Evolutionary conservation across 2,888 invertebrate genomes (phyloP), one percentile per base, ranked within the genome.

Genomic region (Microplitis manilae): DNA sequence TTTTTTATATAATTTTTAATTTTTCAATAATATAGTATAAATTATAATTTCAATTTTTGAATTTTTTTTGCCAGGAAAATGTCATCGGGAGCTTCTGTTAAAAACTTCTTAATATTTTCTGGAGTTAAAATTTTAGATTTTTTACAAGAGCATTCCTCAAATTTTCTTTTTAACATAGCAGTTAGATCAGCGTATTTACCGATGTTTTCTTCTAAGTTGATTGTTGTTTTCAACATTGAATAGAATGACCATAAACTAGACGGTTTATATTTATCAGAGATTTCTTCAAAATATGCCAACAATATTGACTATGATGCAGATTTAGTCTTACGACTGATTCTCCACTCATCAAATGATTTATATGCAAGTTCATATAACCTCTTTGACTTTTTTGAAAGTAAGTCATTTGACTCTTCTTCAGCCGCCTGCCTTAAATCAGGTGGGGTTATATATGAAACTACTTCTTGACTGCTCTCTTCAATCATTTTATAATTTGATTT

Each of bases 121-220:
- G 6, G 6, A n/a, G 13, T 61, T n/a, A 61, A 61, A 13, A n/a
- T n/a, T 6, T 61, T 61, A 1, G 61, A 61, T 61, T 61, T 61
- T 5, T n/a, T 61, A 61, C n/a, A n/a, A n/a, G 15, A 6, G 2
- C 2, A 61, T 13, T 8, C 8, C 2, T 7, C 77, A 65, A 80
- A 15, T 13, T 61, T 61, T 61, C 15, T 61, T n/a, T 61, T 61
- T n/a, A 61, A 61, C 13, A 61, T 2, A n/a, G 61, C 9, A 2
- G 15, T 61, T n/a, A 61, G 15, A 61, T 61, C 15, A n/a, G 7
- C 9, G n/a, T n/a, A 61, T 6, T 61, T 5, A 17, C 15, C 15
- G 1, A 61, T 61, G n/a, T n/a, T 6, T 6, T 61, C 15, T n/a
- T 6, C 8, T 15, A n/a, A 15, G 6, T 5, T n/a, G 15, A 61